Evolutionary conservation across 2,888 invertebrate species (phyloP).

Genomic region (Frankliniella intonsa): DNA sequence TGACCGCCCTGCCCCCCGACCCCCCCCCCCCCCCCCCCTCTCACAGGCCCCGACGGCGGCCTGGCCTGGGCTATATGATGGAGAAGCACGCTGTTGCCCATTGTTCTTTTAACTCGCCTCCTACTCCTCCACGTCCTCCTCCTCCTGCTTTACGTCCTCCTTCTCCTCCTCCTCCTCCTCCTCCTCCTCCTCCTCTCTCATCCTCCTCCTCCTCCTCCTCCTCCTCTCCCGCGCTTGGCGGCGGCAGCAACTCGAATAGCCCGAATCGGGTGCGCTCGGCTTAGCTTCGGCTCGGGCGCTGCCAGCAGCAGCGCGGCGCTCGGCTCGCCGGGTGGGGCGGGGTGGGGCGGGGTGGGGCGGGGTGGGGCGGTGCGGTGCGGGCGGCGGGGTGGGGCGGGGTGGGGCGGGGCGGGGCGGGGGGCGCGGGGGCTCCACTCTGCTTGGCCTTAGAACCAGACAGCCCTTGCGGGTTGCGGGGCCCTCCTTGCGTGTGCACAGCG

Average conservation of each 20-base stretch:
- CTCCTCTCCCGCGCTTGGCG: neutral
- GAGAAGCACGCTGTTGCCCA: neutral
- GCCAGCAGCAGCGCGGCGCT: neutral
- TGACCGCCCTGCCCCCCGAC: neutral
- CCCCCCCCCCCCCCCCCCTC: neutral
- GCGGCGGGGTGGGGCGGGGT: neutral
- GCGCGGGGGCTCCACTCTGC: too few relatives aligned
- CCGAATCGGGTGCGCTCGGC: too few relatives aligned
- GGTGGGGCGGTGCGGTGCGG: neutral
- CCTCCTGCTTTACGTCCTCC: too few relatives aligned
- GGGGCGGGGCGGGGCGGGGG: neutral
- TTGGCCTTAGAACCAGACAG: neutral
- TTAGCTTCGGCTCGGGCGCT: neutral
- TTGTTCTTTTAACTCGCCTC: neutral
- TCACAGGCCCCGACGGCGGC: neutral
- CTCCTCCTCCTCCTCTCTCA: too few relatives aligned
- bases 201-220: neutral
- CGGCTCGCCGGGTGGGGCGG: neutral
- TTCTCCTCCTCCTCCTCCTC: too few relatives aligned
- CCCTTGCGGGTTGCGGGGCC: slow-evolving; percentile 1
- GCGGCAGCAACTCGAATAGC: neutral
- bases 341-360: neutral
- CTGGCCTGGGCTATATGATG: neutral
- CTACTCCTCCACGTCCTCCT: too few relatives aligned
- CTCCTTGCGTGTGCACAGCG: neutral